phyloP scores from a whole-genome alignment of 2,888 invertebrate species.

The Pyrgus malvae region DNA sequence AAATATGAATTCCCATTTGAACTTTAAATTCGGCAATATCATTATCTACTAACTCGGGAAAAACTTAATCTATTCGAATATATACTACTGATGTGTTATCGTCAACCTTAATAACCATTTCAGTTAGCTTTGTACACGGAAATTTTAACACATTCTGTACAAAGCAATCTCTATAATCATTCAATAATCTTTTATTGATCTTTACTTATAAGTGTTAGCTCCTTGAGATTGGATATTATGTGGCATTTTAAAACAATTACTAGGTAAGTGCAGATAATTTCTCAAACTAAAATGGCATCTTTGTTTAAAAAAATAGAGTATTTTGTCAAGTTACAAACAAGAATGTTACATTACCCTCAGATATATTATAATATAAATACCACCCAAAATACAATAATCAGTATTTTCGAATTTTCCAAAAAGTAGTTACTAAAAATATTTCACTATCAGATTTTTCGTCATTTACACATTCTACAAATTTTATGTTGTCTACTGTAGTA shows the following conservation, averaged over 20 bases:
- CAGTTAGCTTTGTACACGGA: neutral
- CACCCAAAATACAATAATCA: neutral
- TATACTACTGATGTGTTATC: neutral
- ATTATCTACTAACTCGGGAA: neutral
- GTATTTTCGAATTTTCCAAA: neutral
- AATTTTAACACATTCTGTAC: neutral
- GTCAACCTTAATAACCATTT: slow-evolving; percentile 1
- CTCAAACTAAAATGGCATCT: neutral
- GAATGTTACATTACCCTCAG: neutral
- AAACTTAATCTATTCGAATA: neutral
- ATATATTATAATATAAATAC: slow-evolving; percentile 2
- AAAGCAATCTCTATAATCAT: neutral
- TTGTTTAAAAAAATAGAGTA: neutral
- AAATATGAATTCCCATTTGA: neutral
- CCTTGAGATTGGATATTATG: neutral
- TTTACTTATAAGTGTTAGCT: neutral
- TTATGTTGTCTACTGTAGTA: neutral
- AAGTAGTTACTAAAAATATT: neutral
- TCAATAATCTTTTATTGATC: neutral
- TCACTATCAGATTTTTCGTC: neutral
- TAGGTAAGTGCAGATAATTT: neutral
- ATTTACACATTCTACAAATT: neutral
- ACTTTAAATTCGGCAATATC: neutral
- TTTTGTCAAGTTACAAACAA: neutral
- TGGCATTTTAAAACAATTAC: neutral